Percentiles rank a stretch among this genome's conserved stretches.
These are phyloP conservation scores for Exocentrus adspersus DNA, from an alignment of 2,888 invertebrate genomes.

Conservation along the genomic window DNA sequence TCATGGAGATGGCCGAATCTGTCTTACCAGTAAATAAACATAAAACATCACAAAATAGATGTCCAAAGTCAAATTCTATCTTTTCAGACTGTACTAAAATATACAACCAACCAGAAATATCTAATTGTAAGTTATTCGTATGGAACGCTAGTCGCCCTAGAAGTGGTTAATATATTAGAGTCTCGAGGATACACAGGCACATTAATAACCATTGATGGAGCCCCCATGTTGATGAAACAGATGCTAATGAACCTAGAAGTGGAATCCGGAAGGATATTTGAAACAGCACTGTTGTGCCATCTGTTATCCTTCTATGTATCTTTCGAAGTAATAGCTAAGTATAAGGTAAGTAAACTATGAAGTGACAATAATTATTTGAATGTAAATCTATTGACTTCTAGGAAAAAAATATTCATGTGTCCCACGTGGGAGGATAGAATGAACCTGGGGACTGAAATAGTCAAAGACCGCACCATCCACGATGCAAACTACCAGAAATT, in stretches of 20 bases:
- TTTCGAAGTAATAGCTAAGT: constrained; percentile 62
- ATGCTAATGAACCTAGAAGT: constrained; percentile 63
- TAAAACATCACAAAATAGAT: neutral
- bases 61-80: neutral
- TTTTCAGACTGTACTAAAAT: constrained; percentile 68
- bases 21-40: neutral
- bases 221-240: constrained; percentile 72
- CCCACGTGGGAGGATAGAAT: constrained; percentile 65
- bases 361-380: too few relatives aligned
- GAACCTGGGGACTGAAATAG: constrained; percentile 1
- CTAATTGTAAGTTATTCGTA: constrained; percentile 93
- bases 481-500: constrained; percentile 17
- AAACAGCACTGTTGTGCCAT: constrained; percentile 66
- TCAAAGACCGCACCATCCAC: constrained; percentile 1
- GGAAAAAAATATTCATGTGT: constrained; percentile 65
- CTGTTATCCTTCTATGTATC: constrained; percentile 64
- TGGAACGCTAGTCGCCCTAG: constrained; percentile 81
- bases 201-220: constrained; percentile 84
- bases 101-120: constrained; percentile 66
- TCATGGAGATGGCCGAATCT: too few relatives aligned
- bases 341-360: constrained; percentile 56
- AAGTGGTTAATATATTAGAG: constrained; percentile 79
- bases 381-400: constrained; percentile 3
- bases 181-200: constrained; percentile 71
- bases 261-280: constrained; percentile 65